phyloP scores from a whole-genome alignment of 1,140 invertebrate species.

The Lasaia peninsularis region DNA sequence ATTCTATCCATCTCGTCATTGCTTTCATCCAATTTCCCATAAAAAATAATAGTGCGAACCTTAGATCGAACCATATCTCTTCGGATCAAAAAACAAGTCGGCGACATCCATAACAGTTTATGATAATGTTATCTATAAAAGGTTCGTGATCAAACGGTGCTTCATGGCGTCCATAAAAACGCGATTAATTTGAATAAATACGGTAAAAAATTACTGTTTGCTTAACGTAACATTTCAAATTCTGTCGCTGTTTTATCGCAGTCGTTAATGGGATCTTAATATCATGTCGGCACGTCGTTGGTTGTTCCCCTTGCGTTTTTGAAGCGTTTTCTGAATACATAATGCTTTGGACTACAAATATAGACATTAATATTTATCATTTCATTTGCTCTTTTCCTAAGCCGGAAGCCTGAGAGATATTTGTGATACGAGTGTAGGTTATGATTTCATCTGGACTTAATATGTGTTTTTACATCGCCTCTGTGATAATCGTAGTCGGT shows the following conservation, averaged over 20 bases:
- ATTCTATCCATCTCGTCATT: too few species aligned
- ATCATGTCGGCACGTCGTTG: conserved; percentile 5
- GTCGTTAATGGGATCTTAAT: conserved; percentile 17
- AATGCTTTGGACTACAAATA: not conserved
- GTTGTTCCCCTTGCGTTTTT: not conserved
- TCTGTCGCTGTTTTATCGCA: conserved; percentile 11
- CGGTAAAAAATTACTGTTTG: conserved; percentile 13
- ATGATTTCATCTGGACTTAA: too few species aligned
- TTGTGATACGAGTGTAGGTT: too few species aligned
- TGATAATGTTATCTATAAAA: conserved; percentile 4
- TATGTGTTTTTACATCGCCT: too few species aligned
- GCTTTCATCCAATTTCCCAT: too few species aligned
- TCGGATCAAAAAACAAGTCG: not conserved
- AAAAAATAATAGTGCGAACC: too few species aligned
- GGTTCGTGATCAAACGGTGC: conserved; percentile 4
- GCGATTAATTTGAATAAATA: conserved; percentile 17
- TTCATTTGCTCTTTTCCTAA: not conserved
- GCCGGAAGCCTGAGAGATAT: too few species aligned
- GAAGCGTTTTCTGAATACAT: conserved; percentile 7
- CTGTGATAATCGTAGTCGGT: too few species aligned
- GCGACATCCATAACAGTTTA: not conserved
- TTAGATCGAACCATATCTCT: not conserved
- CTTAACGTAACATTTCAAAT: conserved; percentile 10
- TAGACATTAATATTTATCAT: not conserved
- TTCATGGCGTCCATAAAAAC: conserved; percentile 9